Evolutionary conservation across 2,888 invertebrate species (phyloP), one percentile per base, ranked within the genome.

Genomic region (Seladonia tumulorum): DNA sequence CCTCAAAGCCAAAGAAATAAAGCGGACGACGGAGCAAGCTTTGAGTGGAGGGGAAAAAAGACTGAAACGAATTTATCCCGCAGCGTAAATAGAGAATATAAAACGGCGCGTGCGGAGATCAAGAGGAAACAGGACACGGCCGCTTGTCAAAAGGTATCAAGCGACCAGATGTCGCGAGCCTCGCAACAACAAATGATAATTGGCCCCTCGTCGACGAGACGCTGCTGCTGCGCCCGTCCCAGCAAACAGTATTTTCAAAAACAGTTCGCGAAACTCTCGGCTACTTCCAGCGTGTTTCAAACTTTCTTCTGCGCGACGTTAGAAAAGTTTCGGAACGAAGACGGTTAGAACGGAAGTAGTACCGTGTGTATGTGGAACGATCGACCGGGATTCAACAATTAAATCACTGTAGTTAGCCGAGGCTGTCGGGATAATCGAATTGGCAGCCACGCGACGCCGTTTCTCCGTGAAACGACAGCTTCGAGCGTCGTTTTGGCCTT

Each of bases 1-100:
- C 82, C 79, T 66, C 79, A 79, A 78, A 85, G 81, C 66, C 82
- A 70, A 76, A 75, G 82, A 85, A 75, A 77, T 75, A 79, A 76
- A 79, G 73, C 66, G 66, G 66, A 82, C 76, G 66, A 60, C 78
- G 79, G 72, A 72, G 76, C 16, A 57, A 73, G 80, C 87, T 82
- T 78, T 72, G 70, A 71, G 79, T 42, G 83, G 81, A 79, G 88
- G 87, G 57, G 85, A 87, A 88, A 90, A 88, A 91, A 89, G 89
- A 88, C 86, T 85, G 88, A 87, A 91, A 91, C 88, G 86, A 87
- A 83, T 88, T 91, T 88, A 90, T 89, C 84, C 76, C 79, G 68
- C 75, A 76, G 88, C 86, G 83, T 87, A 86, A 89, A 87, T 73
- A 82, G 77, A 76, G 83, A 85, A 82, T 71, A 79, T 79, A 83